These are phyloP conservation scores for Melangyna quadrimaculata DNA, from an alignment of 2,888 invertebrate species.

Conservation along the genomic window DNA sequence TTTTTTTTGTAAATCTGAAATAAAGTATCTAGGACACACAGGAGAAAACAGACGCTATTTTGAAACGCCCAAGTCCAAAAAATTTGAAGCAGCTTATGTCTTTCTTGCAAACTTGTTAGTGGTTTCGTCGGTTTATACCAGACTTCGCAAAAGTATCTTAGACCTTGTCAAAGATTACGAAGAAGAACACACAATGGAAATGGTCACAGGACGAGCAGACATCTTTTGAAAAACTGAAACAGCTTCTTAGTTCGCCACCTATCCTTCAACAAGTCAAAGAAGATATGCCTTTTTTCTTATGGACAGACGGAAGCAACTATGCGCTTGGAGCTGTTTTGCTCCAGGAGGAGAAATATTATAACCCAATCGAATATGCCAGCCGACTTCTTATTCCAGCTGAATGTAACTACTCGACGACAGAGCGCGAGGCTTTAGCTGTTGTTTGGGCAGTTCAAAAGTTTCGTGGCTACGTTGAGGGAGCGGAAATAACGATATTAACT, in stretches of 20 bases:
- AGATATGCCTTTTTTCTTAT: background rate
- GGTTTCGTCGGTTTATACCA: background rate
- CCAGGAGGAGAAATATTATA: background rate
- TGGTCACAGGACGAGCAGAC: conserved; percentile 70
- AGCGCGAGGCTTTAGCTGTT: background rate
- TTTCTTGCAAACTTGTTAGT: background rate
- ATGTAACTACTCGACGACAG: conserved; percentile 6
- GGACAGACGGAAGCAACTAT: conserved; percentile 2
- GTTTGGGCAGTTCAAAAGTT: no score
- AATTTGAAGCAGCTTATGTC: background rate
- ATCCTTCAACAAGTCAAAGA: background rate
- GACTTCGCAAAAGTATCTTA: conserved; percentile 72
- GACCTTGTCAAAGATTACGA: conserved; percentile 60
- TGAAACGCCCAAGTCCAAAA: background rate
- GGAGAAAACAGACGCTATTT: background rate
- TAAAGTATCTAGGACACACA: background rate
- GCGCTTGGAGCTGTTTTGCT: conserved; percentile 4
- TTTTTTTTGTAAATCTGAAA: background rate
- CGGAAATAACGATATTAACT: no score
- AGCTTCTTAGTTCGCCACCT: background rate
- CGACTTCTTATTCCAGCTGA: no score
- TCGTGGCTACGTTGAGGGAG: no score
- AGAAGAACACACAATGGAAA: background rate
- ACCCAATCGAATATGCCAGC: conserved; percentile 3
- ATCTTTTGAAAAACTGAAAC: background rate